A percentile compares a stretch with the other conserved stretches of the same genome.
Evolutionary conservation across 2,113 vertebrate species (phyloP).

Genomic region (Gobius niger): DNA sequence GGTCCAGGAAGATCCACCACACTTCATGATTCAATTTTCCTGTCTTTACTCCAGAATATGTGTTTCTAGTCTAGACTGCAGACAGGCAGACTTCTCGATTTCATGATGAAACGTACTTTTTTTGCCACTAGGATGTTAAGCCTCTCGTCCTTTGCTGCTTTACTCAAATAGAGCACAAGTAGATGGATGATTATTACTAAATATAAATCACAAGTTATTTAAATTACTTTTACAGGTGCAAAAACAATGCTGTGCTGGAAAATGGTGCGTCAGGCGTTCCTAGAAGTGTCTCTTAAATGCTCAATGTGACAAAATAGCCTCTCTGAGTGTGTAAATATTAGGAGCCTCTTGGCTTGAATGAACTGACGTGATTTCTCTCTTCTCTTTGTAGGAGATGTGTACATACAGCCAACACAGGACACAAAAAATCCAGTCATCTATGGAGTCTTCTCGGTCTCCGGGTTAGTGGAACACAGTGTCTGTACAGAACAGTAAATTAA

Average conservation of each 20-base stretch:
- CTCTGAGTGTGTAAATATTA: constrained; percentile 58
- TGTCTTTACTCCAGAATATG: constrained; percentile 15
- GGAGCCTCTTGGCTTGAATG: constrained; percentile 23
- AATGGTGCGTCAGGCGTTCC: constrained; percentile 13
- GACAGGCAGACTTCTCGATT: constrained; percentile 13
- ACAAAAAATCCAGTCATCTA: constrained; percentile 95
- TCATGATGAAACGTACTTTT: constrained; percentile 12
- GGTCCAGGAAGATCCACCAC: constrained; percentile 23
- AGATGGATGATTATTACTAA: not conserved
- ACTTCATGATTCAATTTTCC: constrained; percentile 34
- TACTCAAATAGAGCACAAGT: not conserved
- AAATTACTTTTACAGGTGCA: constrained; percentile 6
- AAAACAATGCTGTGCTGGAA: constrained; percentile 19
- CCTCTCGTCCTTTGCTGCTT: not conserved
- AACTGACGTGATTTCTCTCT: constrained; percentile 43
- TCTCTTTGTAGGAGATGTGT: constrained; percentile 88
- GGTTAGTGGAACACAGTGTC: constrained; percentile 76
- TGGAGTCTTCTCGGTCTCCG: constrained; percentile 91
- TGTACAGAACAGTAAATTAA: constrained; percentile 3
- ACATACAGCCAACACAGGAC: constrained; percentile 96
- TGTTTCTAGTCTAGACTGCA: constrained; percentile 36
- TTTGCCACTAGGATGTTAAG: constrained; percentile 10
- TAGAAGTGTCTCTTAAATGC: constrained; percentile 18
- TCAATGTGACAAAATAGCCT: constrained; percentile 11
- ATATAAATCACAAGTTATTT: not conserved